Conservation (phyloP, 1,140 invertebrate species). For the Polyergus mexicanus region DNA sequence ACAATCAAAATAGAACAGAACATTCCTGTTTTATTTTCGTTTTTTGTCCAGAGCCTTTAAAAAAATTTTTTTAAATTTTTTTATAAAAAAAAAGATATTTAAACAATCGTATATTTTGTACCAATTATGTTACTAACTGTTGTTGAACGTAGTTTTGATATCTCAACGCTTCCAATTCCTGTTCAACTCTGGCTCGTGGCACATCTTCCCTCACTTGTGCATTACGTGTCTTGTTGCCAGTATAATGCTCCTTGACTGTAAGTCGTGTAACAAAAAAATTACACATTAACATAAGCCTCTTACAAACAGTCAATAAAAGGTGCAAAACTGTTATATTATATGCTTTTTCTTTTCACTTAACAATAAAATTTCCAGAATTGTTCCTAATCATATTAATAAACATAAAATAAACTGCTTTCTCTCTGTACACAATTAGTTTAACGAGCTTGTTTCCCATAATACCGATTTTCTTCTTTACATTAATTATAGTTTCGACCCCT, state of each 20-base stretch:
- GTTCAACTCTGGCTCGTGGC: slow-evolving; percentile 93
- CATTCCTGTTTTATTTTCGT: too few species aligned
- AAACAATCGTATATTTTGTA: neutral
- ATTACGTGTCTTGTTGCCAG: slow-evolving; percentile 94
- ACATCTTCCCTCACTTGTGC: slow-evolving; percentile 95
- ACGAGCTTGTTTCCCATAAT: neutral
- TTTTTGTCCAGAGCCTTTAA: too few species aligned
- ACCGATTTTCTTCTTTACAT: neutral
- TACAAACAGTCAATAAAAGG: neutral
- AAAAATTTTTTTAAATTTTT: too few species aligned
- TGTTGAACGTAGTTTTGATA: slow-evolving; percentile 89
- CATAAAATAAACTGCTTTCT: too few species aligned
- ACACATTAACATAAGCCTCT: neutral
- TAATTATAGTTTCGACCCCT: neutral
- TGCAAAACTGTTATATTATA: too few species aligned
- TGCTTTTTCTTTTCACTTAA: too few species aligned
- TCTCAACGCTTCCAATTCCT: slow-evolving; percentile 90
- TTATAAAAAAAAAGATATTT: too few species aligned
- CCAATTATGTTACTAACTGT: slow-evolving; percentile 86
- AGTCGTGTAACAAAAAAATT: slow-evolving; percentile 61
- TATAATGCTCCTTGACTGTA: slow-evolving; percentile 93
- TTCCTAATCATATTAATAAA: too few species aligned
- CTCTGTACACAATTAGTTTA: neutral
- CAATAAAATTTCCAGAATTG: too few species aligned
- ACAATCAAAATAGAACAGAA: neutral